phyloP scores from a whole-genome alignment of 2,888 invertebrate genomes.

The Cataglyphis cursor region DNA sequence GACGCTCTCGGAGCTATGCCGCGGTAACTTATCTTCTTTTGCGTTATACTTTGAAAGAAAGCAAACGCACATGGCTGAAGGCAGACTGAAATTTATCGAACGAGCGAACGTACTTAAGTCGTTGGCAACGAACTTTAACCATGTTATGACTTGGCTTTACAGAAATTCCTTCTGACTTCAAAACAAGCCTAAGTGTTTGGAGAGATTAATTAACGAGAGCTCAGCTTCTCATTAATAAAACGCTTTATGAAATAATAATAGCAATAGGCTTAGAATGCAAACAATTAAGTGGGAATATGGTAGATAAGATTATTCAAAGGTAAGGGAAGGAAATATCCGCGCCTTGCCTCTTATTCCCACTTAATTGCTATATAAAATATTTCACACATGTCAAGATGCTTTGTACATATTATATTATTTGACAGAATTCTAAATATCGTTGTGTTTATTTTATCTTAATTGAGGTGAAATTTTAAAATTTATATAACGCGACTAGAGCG shows the following conservation, averaged over 20 bases:
- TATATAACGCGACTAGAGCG: neutral
- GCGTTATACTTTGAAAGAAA: conserved; percentile 23
- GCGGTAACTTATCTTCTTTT: conserved; percentile 19
- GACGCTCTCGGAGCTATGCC: neutral
- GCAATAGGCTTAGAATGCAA: too few species aligned
- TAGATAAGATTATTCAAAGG: too few species aligned
- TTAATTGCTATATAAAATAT: neutral
- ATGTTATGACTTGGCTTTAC: neutral
- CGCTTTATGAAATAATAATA: neutral
- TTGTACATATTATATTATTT: neutral
- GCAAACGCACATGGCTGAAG: neutral
- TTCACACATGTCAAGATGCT: neutral
- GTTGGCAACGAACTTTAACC: neutral
- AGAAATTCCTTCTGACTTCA: neutral
- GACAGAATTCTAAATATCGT: neutral
- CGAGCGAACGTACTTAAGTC: neutral
- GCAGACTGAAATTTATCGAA: conserved; percentile 28
- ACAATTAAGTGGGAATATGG: too few species aligned
- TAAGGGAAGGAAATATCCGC: too few species aligned
- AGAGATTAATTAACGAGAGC: neutral
- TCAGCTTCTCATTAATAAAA: conserved; percentile 15
- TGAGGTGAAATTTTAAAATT: neutral
- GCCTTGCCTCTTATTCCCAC: too few species aligned
- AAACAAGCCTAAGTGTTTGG: neutral
- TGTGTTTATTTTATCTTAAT: neutral